Conservation (phyloP, 1,140 invertebrate genomes). For the Panagrolaimus sp. region DNA sequence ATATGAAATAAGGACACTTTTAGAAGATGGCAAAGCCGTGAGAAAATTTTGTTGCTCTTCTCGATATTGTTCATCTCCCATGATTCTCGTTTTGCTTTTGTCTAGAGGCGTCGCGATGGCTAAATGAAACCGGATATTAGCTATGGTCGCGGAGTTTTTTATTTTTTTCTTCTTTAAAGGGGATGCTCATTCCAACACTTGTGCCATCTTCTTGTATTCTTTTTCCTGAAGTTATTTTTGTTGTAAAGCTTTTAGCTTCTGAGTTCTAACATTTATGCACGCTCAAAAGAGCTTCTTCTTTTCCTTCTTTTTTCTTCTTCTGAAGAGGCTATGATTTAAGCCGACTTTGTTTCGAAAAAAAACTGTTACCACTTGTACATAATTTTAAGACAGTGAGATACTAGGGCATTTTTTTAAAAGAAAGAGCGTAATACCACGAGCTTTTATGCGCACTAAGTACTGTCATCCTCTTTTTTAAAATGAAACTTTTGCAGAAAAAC, state of each 20-base stretch:
- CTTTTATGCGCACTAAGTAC: background rate
- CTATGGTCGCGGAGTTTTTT: background rate
- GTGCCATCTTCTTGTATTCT: background rate
- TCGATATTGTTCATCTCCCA: conserved; percentile 11
- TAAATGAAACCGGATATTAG: background rate
- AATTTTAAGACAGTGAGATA: background rate
- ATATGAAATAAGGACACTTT: background rate
- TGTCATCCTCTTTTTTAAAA: background rate
- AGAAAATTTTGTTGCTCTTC: conserved; percentile 14
- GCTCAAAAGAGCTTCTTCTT: conserved; percentile 14
- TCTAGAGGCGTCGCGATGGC: conserved; percentile 11
- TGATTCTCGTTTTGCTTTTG: conserved; percentile 13
- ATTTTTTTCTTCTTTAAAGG: too few species aligned
- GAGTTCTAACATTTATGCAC: conserved; percentile 4
- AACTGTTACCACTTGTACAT: conserved; percentile 14
- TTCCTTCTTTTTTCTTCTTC: background rate
- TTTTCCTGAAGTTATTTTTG: background rate
- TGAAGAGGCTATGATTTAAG: background rate
- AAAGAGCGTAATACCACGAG: background rate
- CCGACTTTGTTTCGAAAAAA: background rate
- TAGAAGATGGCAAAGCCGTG: background rate
- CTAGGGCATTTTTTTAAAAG: background rate
- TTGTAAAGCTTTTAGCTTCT: background rate
- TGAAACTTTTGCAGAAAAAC: background rate
- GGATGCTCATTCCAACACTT: background rate